These are phyloP conservation scores for Drosophila niveifrons DNA, from an alignment of 2,888 invertebrate genomes.

Conservation along the genomic window DNA sequence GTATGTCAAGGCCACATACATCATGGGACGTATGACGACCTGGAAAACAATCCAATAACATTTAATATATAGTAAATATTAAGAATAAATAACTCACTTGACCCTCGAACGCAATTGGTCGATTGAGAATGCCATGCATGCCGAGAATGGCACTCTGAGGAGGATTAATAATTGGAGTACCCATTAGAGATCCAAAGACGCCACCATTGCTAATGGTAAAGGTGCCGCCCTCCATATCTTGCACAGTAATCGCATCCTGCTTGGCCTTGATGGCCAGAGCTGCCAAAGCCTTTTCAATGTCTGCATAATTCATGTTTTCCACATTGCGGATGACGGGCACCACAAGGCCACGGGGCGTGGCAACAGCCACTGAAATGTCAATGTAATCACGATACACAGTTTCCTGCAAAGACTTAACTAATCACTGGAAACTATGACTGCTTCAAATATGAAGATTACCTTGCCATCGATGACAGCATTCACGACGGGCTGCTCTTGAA, in stretches of 20 bases:
- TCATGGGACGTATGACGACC: constrained; percentile 99
- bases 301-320: constrained; percentile 97
- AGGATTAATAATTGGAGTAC: constrained; percentile 99
- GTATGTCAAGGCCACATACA: constrained; percentile 99
- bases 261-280: constrained; percentile 96
- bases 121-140: constrained; percentile 98
- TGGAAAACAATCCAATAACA: constrained; percentile 81
- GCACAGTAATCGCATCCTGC: constrained; percentile 94
- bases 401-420: constrained; percentile 75
- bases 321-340: constrained; percentile 98
- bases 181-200: constrained; percentile 98
- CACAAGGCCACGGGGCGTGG: constrained; percentile 98
- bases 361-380: constrained; percentile 99
- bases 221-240: constrained; percentile 99
- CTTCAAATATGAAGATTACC: constrained; percentile 55
- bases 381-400: constrained; percentile 96
- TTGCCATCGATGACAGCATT: constrained; percentile 98
- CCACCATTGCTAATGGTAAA: constrained; percentile 99
- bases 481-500: constrained; percentile 97
- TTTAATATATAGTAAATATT: background rate
- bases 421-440: background rate
- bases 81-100: constrained; percentile 86
- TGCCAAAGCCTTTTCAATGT: constrained; percentile 95
- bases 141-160: constrained; percentile 99
- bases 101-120: constrained; percentile 97